Percentiles rank a stretch among this genome's conserved stretches.
Conservation (phyloP, 1,140 invertebrate genomes). For the Heliconius nattereri region DNA sequence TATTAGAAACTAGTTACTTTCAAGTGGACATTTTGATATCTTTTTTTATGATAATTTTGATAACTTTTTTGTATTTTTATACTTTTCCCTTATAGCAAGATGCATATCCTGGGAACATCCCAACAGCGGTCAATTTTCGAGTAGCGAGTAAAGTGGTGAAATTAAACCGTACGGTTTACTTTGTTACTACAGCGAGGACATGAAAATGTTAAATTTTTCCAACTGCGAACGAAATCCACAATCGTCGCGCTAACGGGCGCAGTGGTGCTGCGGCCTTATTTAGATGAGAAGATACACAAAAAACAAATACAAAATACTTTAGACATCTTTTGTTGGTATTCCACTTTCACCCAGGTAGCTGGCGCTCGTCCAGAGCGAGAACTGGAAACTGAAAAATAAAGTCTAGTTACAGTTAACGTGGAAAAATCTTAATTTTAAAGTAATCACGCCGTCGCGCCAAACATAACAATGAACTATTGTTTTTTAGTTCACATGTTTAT, state of each 20-base stretch:
- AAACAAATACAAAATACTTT: background rate
- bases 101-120: no score
- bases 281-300: background rate
- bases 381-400: background rate
- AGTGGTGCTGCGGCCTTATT: background rate
- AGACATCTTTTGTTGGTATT: background rate
- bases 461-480: constrained; percentile 8
- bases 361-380: constrained; percentile 1
- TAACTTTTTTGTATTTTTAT: no score
- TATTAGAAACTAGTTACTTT: no score
- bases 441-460: constrained; percentile 12
- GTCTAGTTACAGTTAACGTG: background rate
- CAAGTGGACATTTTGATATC: no score
- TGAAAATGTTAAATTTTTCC: no score
- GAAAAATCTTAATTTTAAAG: constrained; percentile 6
- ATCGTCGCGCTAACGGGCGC: no score
- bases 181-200: no score
- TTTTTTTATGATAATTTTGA: no score
- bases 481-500: background rate
- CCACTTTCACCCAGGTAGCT: background rate
- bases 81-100: no score
- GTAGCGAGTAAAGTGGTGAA: no score
- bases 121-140: no score
- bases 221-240: background rate
- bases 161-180: no score